Conservation (phyloP, 2,888 invertebrate genomes). For the Deroplatys truncata region DNA sequence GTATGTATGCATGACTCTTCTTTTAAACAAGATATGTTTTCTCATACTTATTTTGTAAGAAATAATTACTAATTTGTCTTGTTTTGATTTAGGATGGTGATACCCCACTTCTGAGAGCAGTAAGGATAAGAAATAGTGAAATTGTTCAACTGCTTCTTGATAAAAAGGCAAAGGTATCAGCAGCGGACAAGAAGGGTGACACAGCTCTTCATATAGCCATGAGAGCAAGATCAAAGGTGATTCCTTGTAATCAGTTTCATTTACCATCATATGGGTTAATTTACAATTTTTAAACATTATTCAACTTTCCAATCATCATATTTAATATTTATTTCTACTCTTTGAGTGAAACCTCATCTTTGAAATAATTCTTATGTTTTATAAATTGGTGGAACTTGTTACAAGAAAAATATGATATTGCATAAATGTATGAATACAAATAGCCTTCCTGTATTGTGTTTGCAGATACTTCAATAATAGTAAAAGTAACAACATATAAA, state of each 20-base stretch:
- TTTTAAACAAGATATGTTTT: background rate
- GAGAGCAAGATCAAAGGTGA: slow-evolving; percentile 81
- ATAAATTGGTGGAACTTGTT: no score
- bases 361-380: no score
- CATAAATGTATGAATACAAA: no score
- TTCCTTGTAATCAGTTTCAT: background rate
- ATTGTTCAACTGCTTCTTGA: slow-evolving; percentile 88
- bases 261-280: background rate
- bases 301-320: background rate
- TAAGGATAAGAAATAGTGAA: slow-evolving; percentile 84
- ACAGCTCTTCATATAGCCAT: slow-evolving; percentile 94
- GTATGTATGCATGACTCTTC: background rate
- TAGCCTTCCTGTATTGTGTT: no score
- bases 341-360: no score
- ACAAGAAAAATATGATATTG: no score
- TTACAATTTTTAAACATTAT: background rate
- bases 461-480: no score
- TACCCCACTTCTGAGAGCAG: slow-evolving; percentile 87
- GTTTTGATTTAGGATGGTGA: slow-evolving; percentile 73
- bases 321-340: no score
- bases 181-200: slow-evolving; percentile 88
- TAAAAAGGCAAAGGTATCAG: slow-evolving; percentile 87
- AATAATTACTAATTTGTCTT: background rate
- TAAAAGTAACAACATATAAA: no score
- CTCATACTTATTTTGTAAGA: background rate